Evolutionary conservation across 2,888 invertebrate species (phyloP).

Genomic region (Calameuta pallipes): DNA sequence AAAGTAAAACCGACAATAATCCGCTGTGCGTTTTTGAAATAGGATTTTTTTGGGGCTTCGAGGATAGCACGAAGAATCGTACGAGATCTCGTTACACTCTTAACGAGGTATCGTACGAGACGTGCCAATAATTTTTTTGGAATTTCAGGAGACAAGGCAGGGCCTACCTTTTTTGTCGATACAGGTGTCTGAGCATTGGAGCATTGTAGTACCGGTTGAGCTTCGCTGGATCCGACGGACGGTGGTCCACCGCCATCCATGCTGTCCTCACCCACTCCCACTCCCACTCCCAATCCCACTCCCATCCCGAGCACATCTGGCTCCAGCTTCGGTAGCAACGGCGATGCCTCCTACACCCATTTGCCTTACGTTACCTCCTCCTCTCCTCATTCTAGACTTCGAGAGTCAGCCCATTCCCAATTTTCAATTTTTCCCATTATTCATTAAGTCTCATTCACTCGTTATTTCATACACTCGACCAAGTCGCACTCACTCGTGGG

Average conservation of each 20-base stretch:
- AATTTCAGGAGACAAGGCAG: conserved; percentile 19
- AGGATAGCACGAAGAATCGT: no score
- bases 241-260: conserved; percentile 75
- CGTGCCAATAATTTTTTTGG: no score
- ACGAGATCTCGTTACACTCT: no score
- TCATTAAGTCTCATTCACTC: no score
- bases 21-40: background rate
- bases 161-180: conserved; percentile 63
- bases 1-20: background rate
- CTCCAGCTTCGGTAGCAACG: conserved; percentile 64
- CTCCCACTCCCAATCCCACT: conserved; percentile 61
- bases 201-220: conserved; percentile 59
- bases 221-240: conserved; percentile 78
- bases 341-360: conserved; percentile 63
- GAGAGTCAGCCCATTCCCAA: no score
- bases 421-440: no score
- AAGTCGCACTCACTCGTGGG: no score
- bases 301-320: conserved; percentile 63
- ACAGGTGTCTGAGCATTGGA: conserved; percentile 63
- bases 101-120: no score
- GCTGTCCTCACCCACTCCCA: conserved; percentile 63
- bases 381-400: background rate
- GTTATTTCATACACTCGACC: no score
- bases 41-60: no score
- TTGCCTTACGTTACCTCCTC: conserved; percentile 46